A percentile compares a stretch with the other conserved stretches of the same genome.
Conservation (phyloP, 2,797 vertebrate species). For the Poeciliopsis presidionis region DNA sequence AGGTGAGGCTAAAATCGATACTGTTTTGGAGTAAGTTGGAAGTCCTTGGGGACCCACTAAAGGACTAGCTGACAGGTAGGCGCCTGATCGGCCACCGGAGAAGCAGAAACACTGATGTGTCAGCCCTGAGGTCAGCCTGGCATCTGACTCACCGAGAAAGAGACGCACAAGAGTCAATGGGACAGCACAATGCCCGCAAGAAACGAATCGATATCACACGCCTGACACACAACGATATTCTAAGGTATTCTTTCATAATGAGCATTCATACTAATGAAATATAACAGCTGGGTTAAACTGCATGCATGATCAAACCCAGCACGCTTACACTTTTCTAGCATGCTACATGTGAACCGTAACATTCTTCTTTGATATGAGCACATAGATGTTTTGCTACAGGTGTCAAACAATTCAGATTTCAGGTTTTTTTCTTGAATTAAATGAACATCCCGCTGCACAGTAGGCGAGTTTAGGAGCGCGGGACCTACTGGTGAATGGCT, state of each 20-base stretch:
- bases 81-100: conserved; percentile 55
- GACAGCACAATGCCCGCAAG: conserved; percentile 46
- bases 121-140: conserved; percentile 57
- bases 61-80: conserved; percentile 72
- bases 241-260: conserved; percentile 8
- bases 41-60: conserved; percentile 63
- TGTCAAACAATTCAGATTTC: conserved; percentile 88
- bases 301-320: conserved; percentile 26
- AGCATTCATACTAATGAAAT: conserved; percentile 11
- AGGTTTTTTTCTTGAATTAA: conserved; percentile 53
- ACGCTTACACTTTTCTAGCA: conserved; percentile 30
- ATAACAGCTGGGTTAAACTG: neutral
- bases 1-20: conserved; percentile 71
- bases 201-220: conserved; percentile 45
- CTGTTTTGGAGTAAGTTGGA: conserved; percentile 60
- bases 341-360: conserved; percentile 1
- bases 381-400: conserved; percentile 80
- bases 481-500: conserved; percentile 99
- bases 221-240: conserved; percentile 39
- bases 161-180: conserved; percentile 41
- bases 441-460: conserved; percentile 26
- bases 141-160: conserved; percentile 52
- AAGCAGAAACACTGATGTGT: conserved; percentile 59
- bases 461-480: neutral
- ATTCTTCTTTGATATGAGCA: conserved; percentile 25